These are phyloP conservation scores for Somateria mollissima DNA, from an alignment of 2,797 vertebrate species.

Conservation along the genomic window DNA sequence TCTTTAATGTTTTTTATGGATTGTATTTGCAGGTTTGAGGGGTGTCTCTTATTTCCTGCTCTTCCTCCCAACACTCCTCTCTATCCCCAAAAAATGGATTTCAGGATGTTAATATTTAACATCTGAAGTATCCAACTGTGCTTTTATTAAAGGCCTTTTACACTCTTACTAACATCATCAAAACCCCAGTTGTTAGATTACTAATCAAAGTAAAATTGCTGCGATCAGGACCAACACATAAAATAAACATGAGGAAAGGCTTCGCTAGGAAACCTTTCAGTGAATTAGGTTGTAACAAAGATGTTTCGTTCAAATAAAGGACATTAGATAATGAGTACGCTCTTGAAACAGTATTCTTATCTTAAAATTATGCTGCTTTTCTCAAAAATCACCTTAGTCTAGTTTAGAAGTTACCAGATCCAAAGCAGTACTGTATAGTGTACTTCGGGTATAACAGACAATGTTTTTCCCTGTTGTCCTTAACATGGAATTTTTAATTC, in stretches of 20 bases:
- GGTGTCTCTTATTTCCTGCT: slow-evolving; percentile 49
- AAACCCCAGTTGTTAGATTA: slow-evolving; percentile 58
- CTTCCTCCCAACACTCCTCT: background rate
- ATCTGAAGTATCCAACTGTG: slow-evolving; percentile 69
- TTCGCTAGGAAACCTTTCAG: slow-evolving; percentile 60
- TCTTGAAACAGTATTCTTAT: background rate
- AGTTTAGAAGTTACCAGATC: background rate
- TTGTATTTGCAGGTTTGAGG: slow-evolving; percentile 67
- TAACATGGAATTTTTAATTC: background rate
- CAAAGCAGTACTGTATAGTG: background rate
- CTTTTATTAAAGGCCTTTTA: slow-evolving; percentile 67
- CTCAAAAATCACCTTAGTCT: background rate
- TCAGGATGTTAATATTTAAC: slow-evolving; percentile 66
- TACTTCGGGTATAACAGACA: background rate
- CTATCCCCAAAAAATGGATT: background rate
- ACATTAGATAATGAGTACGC: background rate
- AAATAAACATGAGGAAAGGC: slow-evolving; percentile 61
- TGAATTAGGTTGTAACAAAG: slow-evolving; percentile 32
- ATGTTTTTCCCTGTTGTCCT: background rate
- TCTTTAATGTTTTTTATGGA: slow-evolving; percentile 68
- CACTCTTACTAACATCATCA: slow-evolving; percentile 63
- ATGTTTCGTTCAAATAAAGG: background rate
- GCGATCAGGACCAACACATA: slow-evolving; percentile 30
- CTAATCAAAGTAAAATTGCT: slow-evolving; percentile 67
- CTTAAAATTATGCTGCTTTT: background rate